Conservation (phyloP, 2,797 vertebrate genomes). For the Mustela erminea region DNA sequence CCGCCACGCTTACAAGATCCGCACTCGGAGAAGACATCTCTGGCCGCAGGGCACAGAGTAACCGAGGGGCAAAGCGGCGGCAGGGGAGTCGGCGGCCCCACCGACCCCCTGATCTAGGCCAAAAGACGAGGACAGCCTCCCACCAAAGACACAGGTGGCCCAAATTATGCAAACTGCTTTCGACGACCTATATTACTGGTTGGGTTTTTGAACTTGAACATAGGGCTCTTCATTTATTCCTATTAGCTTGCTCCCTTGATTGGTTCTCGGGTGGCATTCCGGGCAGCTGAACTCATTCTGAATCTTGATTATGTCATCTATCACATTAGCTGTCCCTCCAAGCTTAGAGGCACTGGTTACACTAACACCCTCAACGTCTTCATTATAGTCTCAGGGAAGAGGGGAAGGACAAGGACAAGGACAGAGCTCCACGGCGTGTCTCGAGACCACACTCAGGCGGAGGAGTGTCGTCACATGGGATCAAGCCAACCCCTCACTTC, state of each 20-base stretch:
- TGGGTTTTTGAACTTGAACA: not conserved
- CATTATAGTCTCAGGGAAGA: not conserved
- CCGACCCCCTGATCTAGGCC: not conserved
- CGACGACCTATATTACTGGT: not conserved
- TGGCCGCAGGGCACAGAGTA: not conserved
- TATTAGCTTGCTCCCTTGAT: not conserved
- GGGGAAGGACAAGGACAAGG: not conserved
- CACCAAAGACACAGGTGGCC: rapidly evolving
- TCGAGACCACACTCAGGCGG: not conserved
- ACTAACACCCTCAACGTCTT: not conserved
- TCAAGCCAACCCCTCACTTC: not conserved
- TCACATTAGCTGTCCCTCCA: slow-evolving; percentile 49
- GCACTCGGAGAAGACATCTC: not conserved
- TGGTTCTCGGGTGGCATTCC: not conserved
- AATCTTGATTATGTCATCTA: not conserved
- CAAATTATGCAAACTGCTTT: not conserved
- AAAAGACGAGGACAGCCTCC: not conserved
- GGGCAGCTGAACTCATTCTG: not conserved
- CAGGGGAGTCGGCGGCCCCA: rapidly evolving
- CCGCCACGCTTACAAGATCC: rapidly evolving
- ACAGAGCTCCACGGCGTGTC: not conserved
- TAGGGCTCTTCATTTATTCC: not conserved
- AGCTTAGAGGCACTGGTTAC: not conserved
- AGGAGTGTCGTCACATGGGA: rapidly evolving
- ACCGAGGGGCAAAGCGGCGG: not conserved